These are phyloP conservation scores for Colostygia pectinataria DNA, from an alignment of 2,888 invertebrate genomes.

Conservation along the genomic window DNA sequence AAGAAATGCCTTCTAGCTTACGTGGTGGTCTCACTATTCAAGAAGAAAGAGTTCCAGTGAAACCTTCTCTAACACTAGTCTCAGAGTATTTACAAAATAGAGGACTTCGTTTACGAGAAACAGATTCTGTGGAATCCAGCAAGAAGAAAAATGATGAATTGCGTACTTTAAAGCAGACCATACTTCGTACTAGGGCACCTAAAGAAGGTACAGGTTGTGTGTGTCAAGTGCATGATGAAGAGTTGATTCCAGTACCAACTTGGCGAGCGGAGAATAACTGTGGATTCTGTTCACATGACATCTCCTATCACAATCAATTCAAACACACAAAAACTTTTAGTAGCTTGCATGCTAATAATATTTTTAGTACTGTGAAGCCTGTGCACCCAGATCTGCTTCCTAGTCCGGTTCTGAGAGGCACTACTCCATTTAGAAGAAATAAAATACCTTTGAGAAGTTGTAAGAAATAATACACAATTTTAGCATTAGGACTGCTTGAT, in stretches of 20 bases:
- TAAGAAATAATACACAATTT: conserved; percentile 39
- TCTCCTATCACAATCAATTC: conserved; percentile 26
- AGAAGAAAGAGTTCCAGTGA: conserved; percentile 42
- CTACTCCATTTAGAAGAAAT: conserved; percentile 50
- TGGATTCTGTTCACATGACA: conserved; percentile 41
- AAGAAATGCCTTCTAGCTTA: conserved; percentile 73
- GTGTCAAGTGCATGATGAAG: conserved; percentile 68
- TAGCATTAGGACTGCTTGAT: conserved; percentile 22
- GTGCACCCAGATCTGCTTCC: conserved; percentile 38
- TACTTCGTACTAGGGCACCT: conserved; percentile 56
- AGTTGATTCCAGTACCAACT: conserved; percentile 64
- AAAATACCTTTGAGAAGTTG: conserved; percentile 43
- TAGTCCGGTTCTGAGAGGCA: conserved; percentile 46
- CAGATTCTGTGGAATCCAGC: conserved; percentile 36
- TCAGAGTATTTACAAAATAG: conserved; percentile 71
- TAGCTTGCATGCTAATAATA: conserved; percentile 37
- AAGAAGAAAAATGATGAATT: conserved; percentile 62
- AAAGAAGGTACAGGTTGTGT: conserved; percentile 63
- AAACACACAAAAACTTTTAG: conserved; percentile 10
- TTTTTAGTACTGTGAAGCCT: conserved; percentile 46
- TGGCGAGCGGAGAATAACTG: conserved; percentile 61
- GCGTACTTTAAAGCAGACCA: conserved; percentile 65
- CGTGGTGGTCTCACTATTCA: conserved; percentile 49
- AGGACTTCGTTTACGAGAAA: conserved; percentile 61
- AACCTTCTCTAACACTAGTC: conserved; percentile 63